Conservation (phyloP, 2,888 invertebrate genomes). For the Encarsia formosa region DNA sequence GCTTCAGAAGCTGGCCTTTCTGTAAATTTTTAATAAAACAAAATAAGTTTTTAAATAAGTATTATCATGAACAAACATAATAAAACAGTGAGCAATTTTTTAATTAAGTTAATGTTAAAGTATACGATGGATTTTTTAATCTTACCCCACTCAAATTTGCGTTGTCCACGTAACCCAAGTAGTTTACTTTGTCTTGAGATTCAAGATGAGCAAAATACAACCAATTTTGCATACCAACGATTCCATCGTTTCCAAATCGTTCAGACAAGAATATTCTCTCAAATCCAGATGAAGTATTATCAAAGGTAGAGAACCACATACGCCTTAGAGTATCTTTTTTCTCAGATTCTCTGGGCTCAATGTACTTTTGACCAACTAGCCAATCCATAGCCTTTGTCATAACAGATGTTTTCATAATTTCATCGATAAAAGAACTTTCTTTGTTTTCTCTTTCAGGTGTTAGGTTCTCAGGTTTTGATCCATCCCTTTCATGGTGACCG, state of each 20-base stretch:
- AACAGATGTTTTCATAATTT: constrained; percentile 39
- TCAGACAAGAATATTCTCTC: constrained; percentile 90
- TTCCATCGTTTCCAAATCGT: constrained; percentile 69
- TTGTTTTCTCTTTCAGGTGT: constrained; percentile 33
- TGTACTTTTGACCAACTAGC: constrained; percentile 36
- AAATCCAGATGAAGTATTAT: constrained; percentile 82
- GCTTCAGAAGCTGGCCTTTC: constrained; percentile 48
- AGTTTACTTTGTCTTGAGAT: constrained; percentile 66
- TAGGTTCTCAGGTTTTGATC: constrained; percentile 33
- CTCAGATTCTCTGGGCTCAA: constrained; percentile 49
- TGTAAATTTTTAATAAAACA: no score
- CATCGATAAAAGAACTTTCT: constrained; percentile 40
- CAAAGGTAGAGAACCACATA: constrained; percentile 75
- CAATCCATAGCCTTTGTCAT: constrained; percentile 39
- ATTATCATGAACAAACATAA: no score
- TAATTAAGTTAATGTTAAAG: background rate
- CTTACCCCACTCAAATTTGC: constrained; percentile 66
- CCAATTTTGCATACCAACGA: constrained; percentile 82
- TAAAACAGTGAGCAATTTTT: no score
- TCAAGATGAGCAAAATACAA: constrained; percentile 63
- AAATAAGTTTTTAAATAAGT: no score
- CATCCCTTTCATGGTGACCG: constrained; percentile 37
- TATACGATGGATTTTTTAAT: constrained; percentile 22
- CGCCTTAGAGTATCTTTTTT: constrained; percentile 67
- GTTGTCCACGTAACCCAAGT: constrained; percentile 72